These are phyloP conservation scores for Botia almorhae DNA, from an alignment of 2,797 vertebrate genomes.

Conservation along the genomic window DNA sequence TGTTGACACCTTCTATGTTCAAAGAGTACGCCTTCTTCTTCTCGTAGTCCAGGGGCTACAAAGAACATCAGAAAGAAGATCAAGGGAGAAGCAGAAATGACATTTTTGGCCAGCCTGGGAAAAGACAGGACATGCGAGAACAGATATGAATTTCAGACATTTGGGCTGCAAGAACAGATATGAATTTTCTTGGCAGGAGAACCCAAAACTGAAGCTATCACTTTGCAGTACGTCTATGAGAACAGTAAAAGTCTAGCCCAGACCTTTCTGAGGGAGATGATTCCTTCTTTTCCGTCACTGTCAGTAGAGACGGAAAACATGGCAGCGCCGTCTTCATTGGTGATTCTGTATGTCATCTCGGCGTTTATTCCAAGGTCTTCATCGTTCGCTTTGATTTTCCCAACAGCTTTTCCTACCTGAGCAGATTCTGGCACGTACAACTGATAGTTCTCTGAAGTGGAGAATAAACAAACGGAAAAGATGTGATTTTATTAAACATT, in stretches of 20 bases:
- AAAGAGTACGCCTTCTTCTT: slow-evolving; percentile 90
- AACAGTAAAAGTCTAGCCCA: slow-evolving; percentile 28
- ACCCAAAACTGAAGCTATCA: background rate
- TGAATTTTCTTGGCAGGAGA: background rate
- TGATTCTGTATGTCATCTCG: slow-evolving; percentile 90
- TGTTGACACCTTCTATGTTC: slow-evolving; percentile 89
- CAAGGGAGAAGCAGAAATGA: slow-evolving; percentile 9
- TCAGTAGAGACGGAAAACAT: slow-evolving; percentile 88
- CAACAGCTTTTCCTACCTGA: slow-evolving; percentile 88
- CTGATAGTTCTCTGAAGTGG: slow-evolving; percentile 86
- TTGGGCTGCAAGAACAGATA: slow-evolving; percentile 8
- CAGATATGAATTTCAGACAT: background rate
- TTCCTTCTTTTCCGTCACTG: slow-evolving; percentile 85
- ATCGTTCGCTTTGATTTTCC: slow-evolving; percentile 90
- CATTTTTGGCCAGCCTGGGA: background rate
- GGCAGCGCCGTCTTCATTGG: slow-evolving; percentile 85
- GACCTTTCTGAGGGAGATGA: slow-evolving; percentile 90
- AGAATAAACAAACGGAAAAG: slow-evolving; percentile 34
- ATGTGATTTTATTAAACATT: slow-evolving; percentile 25
- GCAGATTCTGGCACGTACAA: slow-evolving; percentile 91
- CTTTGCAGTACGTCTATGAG: background rate
- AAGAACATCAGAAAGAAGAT: slow-evolving; percentile 15
- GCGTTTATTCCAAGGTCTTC: slow-evolving; percentile 89
- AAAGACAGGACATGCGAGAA: slow-evolving; percentile 18
- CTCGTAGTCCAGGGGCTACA: slow-evolving; percentile 90